Evolutionary conservation across 2,797 vertebrate genomes (phyloP), one percentile per base, ranked within the genome.

Genomic region (Gymnoscopelus microlampas): DNA sequence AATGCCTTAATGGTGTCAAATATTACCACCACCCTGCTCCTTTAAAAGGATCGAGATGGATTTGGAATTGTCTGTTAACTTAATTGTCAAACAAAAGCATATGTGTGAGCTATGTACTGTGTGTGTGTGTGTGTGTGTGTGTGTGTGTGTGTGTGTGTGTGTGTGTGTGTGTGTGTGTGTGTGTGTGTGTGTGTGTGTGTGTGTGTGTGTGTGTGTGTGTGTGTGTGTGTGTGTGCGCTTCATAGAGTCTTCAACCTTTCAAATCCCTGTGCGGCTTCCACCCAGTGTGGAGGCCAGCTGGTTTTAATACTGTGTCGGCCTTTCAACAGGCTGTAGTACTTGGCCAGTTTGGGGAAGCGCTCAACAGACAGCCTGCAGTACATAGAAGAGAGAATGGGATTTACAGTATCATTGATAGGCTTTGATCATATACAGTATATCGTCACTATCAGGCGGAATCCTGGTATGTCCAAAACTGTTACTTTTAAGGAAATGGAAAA

Each of bases 291-390:
- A 3, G 88, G 86, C 87, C 90, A 88, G 10, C 74, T 74, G 66
- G 82, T 69, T 61, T 87, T 85, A 19, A 91, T 61, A 63, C 90
- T 91, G 44, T 88, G 74, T 4, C 86, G 85, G n/a, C 91, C 80
- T 81, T 88, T 89, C 83, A 92, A 0, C 73, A 82, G 74, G 9
- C 60, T 68, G 51, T 90, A 82, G 68, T 90, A 91, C 65, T 79
- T 83, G 48, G 63, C 79, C 72, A 92, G 74, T 53, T 77, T 85
- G 51, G 88, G 85, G 70, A 86, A 91, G 7, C 54, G 62, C 9
- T 76, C 86, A 14, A 23, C 75, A 72, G 86, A 84, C 47, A 90
- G 67, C 64, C 92, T 91, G n/a, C n/a, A n/a, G n/a, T n/a, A 48
- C 5, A 58, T 8, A 71, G 24, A 68, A 62, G 13, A 50, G 51